These are phyloP conservation scores for Piaya cayana DNA, from an alignment of 2,113 vertebrate species.

Conservation along the genomic window DNA sequence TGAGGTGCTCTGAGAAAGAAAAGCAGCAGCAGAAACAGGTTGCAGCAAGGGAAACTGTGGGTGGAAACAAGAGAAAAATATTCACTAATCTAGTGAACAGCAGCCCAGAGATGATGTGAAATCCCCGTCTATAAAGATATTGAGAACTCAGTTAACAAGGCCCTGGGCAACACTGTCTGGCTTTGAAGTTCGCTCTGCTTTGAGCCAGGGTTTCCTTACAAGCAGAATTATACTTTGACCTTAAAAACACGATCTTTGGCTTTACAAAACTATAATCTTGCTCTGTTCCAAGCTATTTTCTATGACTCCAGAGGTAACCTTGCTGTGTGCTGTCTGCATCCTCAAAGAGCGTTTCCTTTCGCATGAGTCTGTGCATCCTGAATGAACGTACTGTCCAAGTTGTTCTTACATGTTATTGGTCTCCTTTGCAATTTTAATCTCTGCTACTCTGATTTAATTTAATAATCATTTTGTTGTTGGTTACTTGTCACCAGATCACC, in stretches of 20 bases:
- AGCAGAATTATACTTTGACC: neutral
- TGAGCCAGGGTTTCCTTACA: neutral
- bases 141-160: neutral
- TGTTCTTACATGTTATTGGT: neutral
- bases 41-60: neutral
- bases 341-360: neutral
- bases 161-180: neutral
- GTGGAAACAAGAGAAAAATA: neutral
- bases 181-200: neutral
- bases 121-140: neutral
- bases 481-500: neutral
- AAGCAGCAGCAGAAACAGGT: neutral
- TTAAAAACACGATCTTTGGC: neutral
- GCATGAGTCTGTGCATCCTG: neutral
- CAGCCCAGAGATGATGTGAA: neutral
- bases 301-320: neutral
- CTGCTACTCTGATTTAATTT: neutral
- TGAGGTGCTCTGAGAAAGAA: fast-evolving
- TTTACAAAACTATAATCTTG: neutral
- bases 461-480: neutral
- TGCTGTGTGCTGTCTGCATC: fast-evolving
- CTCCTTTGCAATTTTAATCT: neutral
- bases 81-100: fast-evolving
- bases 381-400: neutral
- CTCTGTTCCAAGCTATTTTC: neutral